Evolutionary conservation across 1,140 invertebrate species (phyloP).

Genomic region (Drosophila ogumai): DNA sequence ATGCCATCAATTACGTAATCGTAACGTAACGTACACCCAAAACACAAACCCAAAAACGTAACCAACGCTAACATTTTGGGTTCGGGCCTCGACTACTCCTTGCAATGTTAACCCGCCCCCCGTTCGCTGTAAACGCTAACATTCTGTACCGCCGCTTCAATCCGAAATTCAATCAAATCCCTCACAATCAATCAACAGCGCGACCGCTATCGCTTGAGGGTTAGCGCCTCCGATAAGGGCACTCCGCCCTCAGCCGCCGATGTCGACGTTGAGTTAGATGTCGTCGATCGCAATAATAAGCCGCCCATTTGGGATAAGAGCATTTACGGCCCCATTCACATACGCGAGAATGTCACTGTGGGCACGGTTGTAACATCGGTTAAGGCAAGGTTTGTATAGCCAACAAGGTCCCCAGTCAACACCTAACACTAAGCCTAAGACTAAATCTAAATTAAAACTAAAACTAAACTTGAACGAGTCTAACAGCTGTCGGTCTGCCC

Average conservation of each 20-base stretch:
- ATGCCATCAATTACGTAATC: slow-evolving; percentile 78
- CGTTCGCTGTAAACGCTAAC: slow-evolving; percentile 38
- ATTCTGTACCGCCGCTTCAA: slow-evolving; percentile 37
- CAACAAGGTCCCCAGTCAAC: slow-evolving; percentile 37
- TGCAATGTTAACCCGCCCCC: slow-evolving; percentile 21
- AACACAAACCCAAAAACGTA: slow-evolving; percentile 63
- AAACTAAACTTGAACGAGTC: slow-evolving; percentile 58
- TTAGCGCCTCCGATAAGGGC: slow-evolving; percentile 96
- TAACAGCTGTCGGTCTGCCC: slow-evolving; percentile 60
- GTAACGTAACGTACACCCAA: slow-evolving; percentile 60
- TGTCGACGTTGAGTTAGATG: slow-evolving; percentile 98
- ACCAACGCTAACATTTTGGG: slow-evolving; percentile 60
- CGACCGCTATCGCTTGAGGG: slow-evolving; percentile 96
- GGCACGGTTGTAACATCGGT: slow-evolving; percentile 98
- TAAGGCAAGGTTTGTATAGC: slow-evolving; percentile 97
- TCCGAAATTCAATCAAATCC: slow-evolving; percentile 45
- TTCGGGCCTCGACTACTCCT: slow-evolving; percentile 51
- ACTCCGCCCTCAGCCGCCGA: slow-evolving; percentile 94
- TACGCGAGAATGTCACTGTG: slow-evolving; percentile 99
- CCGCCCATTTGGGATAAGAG: slow-evolving; percentile 97
- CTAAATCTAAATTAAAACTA: background rate
- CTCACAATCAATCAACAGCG: slow-evolving; percentile 88
- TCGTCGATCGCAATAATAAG: slow-evolving; percentile 99
- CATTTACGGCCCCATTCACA: slow-evolving; percentile 97
- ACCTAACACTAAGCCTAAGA: slow-evolving; percentile 24